Evolutionary conservation across 2,797 vertebrate genomes (phyloP).

Genomic region (Pygocentrus nattereri): DNA sequence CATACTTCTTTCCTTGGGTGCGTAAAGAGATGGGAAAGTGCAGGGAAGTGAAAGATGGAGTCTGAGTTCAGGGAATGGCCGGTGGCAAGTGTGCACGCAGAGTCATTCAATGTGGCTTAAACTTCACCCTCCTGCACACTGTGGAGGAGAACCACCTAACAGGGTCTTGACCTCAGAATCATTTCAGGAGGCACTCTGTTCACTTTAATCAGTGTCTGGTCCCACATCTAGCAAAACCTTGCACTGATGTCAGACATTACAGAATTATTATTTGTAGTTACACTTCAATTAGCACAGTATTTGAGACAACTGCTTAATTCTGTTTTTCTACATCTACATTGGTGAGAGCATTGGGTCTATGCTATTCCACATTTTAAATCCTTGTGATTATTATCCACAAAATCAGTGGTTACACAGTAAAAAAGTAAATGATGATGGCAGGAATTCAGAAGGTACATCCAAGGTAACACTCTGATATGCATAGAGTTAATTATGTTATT

Average conservation of each 20-base stretch:
- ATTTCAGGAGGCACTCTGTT: slow-evolving; percentile 5
- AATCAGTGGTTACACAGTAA: too few species aligned
- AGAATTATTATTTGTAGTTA: not conserved
- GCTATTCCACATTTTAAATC: too few species aligned
- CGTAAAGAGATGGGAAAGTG: slow-evolving; percentile 46
- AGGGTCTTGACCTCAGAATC: not conserved
- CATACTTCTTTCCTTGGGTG: slow-evolving; percentile 28
- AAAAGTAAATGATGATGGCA: too few species aligned
- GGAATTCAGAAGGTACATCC: too few species aligned
- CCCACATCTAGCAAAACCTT: not conserved
- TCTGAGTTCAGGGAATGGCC: slow-evolving; percentile 61
- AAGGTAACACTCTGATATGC: too few species aligned
- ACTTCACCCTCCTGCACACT: slow-evolving; percentile 63
- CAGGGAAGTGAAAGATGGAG: slow-evolving; percentile 60
- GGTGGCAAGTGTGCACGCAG: slow-evolving; percentile 72
- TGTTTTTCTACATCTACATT: too few species aligned
- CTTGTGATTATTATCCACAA: too few species aligned
- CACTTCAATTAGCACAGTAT: not conserved
- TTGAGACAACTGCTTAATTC: not conserved
- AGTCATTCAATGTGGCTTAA: slow-evolving; percentile 69
- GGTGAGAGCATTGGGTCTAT: too few species aligned
- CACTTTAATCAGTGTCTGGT: not conserved
- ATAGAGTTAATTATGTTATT: too few species aligned
- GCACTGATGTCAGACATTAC: not conserved
- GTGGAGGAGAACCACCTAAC: slow-evolving; percentile 32